Percentiles rank a stretch among this genome's conserved stretches.
Evolutionary conservation across 2,797 vertebrate genomes (phyloP).

Genomic region (Phrynocephalus vlangalii): DNA sequence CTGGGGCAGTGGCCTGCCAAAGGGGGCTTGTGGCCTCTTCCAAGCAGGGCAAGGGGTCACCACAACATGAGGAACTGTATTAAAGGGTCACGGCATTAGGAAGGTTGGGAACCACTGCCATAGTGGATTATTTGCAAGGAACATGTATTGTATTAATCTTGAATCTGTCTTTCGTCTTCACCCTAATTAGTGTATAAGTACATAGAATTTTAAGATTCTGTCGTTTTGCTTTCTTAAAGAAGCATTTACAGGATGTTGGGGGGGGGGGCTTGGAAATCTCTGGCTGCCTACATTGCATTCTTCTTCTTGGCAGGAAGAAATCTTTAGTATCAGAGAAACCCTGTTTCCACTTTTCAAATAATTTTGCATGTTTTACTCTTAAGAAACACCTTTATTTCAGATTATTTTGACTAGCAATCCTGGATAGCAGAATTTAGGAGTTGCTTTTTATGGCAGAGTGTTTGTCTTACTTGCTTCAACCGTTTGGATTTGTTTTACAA

Average conservation of each 20-base stretch:
- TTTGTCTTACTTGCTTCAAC: not conserved
- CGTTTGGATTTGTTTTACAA: conserved; percentile 24
- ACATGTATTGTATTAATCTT: not conserved
- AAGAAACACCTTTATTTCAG: not conserved
- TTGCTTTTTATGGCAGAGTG: not conserved
- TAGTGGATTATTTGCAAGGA: not conserved
- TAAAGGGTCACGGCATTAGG: no score
- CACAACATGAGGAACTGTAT: no score
- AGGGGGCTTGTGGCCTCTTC: no score
- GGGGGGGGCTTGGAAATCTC: not conserved
- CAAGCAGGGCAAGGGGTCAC: no score
- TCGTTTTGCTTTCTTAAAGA: not conserved
- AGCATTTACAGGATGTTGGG: not conserved
- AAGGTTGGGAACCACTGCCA: no score
- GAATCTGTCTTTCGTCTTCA: not conserved
- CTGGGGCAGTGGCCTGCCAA: no score
- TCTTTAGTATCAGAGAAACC: not conserved
- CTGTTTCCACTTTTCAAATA: conserved; percentile 7
- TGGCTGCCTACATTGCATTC: not conserved
- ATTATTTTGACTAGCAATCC: not conserved
- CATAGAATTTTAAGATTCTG: not conserved
- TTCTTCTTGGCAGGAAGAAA: conserved; percentile 3
- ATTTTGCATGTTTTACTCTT: not conserved
- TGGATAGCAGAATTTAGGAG: not conserved
- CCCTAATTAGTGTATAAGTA: not conserved